phyloP scores from a whole-genome alignment of 2,797 vertebrate genomes.

The Sarcoramphus papa region DNA sequence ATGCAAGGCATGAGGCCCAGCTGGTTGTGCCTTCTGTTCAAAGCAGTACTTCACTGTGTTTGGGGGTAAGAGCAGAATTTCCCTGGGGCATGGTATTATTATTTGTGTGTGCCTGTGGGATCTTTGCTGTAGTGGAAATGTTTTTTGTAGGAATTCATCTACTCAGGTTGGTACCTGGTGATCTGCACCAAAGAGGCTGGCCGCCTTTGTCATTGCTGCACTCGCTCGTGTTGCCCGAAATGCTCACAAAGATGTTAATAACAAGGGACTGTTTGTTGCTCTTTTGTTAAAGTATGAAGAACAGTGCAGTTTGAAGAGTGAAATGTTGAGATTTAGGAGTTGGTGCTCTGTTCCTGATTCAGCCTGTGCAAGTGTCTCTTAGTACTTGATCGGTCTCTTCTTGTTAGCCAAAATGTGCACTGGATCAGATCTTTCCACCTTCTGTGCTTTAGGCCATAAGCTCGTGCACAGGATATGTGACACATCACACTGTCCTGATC shows the following conservation, averaged over 20 bases:
- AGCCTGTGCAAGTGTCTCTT: not conserved
- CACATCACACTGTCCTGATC: not conserved
- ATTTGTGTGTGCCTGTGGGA: not conserved
- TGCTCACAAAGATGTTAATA: not conserved
- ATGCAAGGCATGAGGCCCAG: constrained; percentile 18
- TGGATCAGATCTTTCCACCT: not conserved
- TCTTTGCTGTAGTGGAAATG: not conserved
- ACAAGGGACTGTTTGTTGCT: not conserved
- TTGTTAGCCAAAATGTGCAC: fast-evolving
- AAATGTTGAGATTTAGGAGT: not conserved
- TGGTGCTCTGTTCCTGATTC: not conserved
- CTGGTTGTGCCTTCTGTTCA: not conserved
- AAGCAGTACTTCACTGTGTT: not conserved
- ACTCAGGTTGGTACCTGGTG: not conserved
- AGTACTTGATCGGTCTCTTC: not conserved
- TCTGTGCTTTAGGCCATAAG: not conserved
- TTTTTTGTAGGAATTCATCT: not conserved
- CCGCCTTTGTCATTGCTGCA: not conserved
- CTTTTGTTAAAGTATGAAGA: not conserved
- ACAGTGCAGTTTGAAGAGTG: not conserved
- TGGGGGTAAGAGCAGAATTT: not conserved
- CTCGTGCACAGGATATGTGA: not conserved
- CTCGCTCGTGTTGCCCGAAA: fast-evolving
- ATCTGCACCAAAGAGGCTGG: not conserved
- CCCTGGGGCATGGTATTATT: not conserved